Conservation (phyloP, 2,113 vertebrate species). For the Chunga burmeisteri region DNA sequence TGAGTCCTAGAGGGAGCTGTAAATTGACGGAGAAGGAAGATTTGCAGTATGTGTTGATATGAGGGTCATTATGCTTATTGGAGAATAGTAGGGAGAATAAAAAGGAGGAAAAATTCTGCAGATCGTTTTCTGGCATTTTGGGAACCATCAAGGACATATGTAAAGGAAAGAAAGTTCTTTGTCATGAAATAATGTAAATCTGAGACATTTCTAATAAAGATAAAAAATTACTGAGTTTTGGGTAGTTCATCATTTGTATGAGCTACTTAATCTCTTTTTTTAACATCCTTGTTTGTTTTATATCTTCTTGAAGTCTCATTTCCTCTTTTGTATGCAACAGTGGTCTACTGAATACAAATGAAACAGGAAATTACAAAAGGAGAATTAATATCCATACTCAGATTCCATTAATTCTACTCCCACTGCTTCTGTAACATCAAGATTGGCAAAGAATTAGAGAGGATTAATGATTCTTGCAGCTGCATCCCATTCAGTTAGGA, state of each 20-base stretch:
- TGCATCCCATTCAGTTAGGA: background rate
- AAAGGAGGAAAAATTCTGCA: background rate
- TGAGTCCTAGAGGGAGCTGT: background rate
- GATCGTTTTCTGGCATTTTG: background rate
- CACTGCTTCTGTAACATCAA: background rate
- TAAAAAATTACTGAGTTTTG: background rate
- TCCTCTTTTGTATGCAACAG: background rate
- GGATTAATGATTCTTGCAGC: background rate
- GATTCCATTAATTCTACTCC: background rate
- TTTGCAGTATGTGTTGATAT: background rate
- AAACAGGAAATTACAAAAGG: slow-evolving; percentile 1
- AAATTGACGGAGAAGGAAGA: background rate
- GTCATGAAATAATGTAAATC: background rate
- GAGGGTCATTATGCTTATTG: background rate
- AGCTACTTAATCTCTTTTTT: background rate
- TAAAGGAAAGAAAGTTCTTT: background rate
- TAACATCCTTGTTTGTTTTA: background rate
- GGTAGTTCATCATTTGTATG: background rate
- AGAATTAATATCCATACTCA: slow-evolving; percentile 5
- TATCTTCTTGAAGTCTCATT: background rate
- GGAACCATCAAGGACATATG: background rate
- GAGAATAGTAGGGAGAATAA: background rate
- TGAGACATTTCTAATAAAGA: background rate
- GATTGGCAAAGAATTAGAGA: background rate
- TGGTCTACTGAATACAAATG: background rate